These are phyloP conservation scores for Cyclophora punctaria DNA, from an alignment of 2,888 invertebrate genomes.

Conservation along the genomic window DNA sequence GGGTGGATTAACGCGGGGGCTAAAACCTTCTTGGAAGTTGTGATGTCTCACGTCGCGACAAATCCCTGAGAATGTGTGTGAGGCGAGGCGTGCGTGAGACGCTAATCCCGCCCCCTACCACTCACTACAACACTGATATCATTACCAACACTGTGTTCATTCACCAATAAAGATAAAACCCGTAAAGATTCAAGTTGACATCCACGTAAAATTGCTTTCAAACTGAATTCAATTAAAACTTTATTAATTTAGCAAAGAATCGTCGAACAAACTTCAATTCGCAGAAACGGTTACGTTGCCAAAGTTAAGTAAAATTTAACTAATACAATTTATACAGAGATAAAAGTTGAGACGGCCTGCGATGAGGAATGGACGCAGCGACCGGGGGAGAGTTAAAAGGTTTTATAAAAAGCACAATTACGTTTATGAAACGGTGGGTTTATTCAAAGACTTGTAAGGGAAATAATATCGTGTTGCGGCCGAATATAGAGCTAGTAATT, in stretches of 20 bases:
- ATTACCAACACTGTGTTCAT: conserved; percentile 8
- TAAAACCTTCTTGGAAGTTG: conserved; percentile 31
- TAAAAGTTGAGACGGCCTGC: conserved; percentile 37
- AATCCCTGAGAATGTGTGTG: conserved; percentile 34
- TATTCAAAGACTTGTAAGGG: conserved; percentile 2
- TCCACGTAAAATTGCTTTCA: conserved; percentile 51
- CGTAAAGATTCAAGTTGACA: conserved; percentile 38
- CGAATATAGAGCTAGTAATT: conserved; percentile 48
- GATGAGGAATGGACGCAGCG: conserved; percentile 8
- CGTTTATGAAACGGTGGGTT: conserved; percentile 4
- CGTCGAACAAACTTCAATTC: conserved; percentile 52
- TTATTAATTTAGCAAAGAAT: conserved; percentile 69
- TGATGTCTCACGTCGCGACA: conserved; percentile 38
- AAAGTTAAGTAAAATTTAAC: conserved; percentile 52
- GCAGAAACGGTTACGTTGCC: conserved; percentile 55
- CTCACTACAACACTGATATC: conserved; percentile 1
- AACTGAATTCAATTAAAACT: conserved; percentile 69
- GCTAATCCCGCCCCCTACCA: conserved; percentile 25
- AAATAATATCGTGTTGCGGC: conserved; percentile 25
- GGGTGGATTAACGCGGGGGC: no score
- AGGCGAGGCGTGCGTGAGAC: conserved; percentile 44
- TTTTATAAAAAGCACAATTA: conserved; percentile 1
- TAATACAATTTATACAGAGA: conserved; percentile 61
- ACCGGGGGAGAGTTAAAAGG: background rate
- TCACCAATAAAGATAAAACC: conserved; percentile 13